These are phyloP conservation scores for Psilanteris sp. DNA, from an alignment of 1,140 invertebrate genomes.

Conservation along the genomic window DNA sequence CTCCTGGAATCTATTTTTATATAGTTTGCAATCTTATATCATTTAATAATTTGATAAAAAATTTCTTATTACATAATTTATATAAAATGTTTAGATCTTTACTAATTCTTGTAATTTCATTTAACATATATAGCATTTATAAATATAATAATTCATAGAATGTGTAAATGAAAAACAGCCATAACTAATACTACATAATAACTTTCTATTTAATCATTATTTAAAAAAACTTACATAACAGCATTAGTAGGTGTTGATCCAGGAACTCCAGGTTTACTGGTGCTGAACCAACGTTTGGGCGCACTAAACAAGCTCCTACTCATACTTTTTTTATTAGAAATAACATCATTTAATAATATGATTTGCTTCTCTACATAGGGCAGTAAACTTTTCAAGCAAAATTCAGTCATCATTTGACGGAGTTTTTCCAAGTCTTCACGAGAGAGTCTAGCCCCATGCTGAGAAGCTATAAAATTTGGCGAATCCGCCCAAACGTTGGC, in stretches of 20 bases:
- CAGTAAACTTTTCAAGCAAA: slow-evolving; percentile 90
- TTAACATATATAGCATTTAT: too few species aligned
- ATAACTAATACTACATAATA: too few species aligned
- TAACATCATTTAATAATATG: slow-evolving; percentile 88
- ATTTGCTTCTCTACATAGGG: slow-evolving; percentile 95
- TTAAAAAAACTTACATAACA: slow-evolving; percentile 89
- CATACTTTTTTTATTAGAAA: slow-evolving; percentile 93
- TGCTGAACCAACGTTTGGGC: slow-evolving; percentile 96
- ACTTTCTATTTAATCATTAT: too few species aligned
- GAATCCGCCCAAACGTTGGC: slow-evolving; percentile 83
- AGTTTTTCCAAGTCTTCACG: slow-evolving; percentile 91
- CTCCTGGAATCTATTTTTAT: too few species aligned
- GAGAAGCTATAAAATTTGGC: slow-evolving; percentile 72
- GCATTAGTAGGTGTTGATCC: slow-evolving; percentile 85
- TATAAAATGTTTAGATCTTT: too few species aligned
- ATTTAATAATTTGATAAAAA: too few species aligned
- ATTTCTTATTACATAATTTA: too few species aligned
- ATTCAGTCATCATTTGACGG: slow-evolving; percentile 92
- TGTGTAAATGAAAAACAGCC: too few species aligned
- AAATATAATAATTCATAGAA: too few species aligned
- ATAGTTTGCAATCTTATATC: too few species aligned
- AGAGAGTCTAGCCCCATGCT: slow-evolving; percentile 88
- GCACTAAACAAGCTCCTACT: slow-evolving; percentile 95
- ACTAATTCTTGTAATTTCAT: too few species aligned
- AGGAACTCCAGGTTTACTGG: slow-evolving; percentile 88